Evolutionary conservation across 1,140 invertebrate genomes (phyloP), one percentile per base, ranked within the genome.

Genomic region (Eurosta solidaginis): DNA sequence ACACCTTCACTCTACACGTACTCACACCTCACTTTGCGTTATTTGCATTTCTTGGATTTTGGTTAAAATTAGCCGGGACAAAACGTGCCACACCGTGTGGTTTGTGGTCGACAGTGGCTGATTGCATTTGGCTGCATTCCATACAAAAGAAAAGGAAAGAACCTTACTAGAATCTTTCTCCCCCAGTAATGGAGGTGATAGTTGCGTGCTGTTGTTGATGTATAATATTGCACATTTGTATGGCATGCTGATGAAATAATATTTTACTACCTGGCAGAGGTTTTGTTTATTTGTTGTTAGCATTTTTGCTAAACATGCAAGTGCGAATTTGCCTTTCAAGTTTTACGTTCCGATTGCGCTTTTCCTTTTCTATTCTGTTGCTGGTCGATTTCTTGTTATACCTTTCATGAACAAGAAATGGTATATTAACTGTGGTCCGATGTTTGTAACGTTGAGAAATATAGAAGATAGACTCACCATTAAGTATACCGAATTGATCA

Each of bases 261-360:
- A 68, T 68, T 68, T 68, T 68, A 68, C 59, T 68, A 68, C 59
- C 59, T 68, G 59, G 59, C 59, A 68, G 59, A 22, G 40, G 40
- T 40, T 14, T 22, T 68, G 59, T 68, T 68, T 68, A 68, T 68
- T 68, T 68, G 59, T 68, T 68, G 59, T 68, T 40, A 68, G 59
- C 33, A 68, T 42, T 68, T 68, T 68, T 27, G 33, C 59, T 40
- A 68, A 68, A 68, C n/a, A 33, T 33, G 27, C 14, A 29, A 4
- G 54, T 63, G 29, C 27, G 7, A 63, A 68, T 36, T 68, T 33
- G n/a, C n/a, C 59, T 68, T 68, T 68, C 33, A 33, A 68, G 59
- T 68, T 22, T 68, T 68, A 5, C 27, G 9, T 68, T 47, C 40
- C 22, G 36, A n/a, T 40, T 9, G 10, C 17, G 6, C 22, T 42